phyloP scores from a whole-genome alignment of 2,113 vertebrate species.

The Fukomys damarensis region DNA sequence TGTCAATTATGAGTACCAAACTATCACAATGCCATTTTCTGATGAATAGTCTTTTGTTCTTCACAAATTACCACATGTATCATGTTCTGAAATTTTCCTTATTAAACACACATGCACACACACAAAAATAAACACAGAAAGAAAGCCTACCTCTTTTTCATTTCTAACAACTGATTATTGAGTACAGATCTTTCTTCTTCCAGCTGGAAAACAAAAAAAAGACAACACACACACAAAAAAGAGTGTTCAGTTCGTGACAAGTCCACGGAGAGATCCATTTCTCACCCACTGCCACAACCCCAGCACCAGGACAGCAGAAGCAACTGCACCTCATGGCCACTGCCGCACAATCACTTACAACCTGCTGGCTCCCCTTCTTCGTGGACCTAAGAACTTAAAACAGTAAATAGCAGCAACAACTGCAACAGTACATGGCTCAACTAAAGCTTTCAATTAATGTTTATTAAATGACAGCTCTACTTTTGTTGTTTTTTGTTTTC shows the following conservation, averaged over 20 bases:
- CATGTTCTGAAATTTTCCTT: background rate
- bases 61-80: background rate
- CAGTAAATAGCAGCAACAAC: background rate
- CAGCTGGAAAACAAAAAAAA: constrained; percentile 85
- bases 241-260: background rate
- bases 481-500: background rate
- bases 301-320: no score
- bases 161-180: constrained; percentile 94
- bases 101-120: background rate
- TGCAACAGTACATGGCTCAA: background rate
- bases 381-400: background rate
- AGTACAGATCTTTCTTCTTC: constrained; percentile 94
- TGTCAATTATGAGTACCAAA: background rate
- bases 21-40: constrained; percentile 15
- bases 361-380: background rate
- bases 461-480: background rate
- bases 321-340: background rate
- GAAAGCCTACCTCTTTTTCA: constrained; percentile 94
- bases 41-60: background rate
- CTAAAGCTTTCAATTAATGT: background rate
- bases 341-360: background rate
- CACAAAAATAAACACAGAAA: background rate
- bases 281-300: background rate
- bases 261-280: background rate
- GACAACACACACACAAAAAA: constrained; percentile 55